Evolutionary conservation across 2,113 vertebrate species (phyloP), one percentile per base, ranked within the genome.

Genomic region (Neopipo cinnamomea): DNA sequence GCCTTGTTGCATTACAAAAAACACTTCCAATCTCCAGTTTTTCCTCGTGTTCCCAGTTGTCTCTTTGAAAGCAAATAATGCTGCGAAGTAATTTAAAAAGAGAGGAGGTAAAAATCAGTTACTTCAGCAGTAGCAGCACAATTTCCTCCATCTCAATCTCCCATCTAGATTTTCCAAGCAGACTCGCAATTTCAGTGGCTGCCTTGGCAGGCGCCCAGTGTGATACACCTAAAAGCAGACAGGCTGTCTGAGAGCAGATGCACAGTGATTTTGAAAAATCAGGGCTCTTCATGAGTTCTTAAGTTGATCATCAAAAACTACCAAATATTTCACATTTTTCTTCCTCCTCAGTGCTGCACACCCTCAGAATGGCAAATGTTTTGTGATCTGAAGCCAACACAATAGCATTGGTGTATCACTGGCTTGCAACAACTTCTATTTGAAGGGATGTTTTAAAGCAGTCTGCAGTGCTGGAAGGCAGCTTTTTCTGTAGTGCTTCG

Each of bases 91-190:
- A 80, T 88, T 92, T 86, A 59, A 89, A 89, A 92, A 9, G 28
- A 67, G 58, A 73, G 37, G 65, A 95, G 80, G 86, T 89, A 75
- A 93, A 84, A 96, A 88, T 93, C 85, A 84, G 88, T 88, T 68
- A 31, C 53, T 96, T 95, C 76, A 95, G 92, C 83, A 83, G 12
- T 0, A 88, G 56, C 47, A 68, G 28, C 5, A 8, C 4, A 41
- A 61, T 63, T 92, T 86, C 44, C 68, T 83, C 63, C 79, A 71
- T 44, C 37, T 1, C 65, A n/a, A 56, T 83, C 88, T 96, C 61
- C 30, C 63, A 78, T 88, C 85, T 86, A 27, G 44, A 70, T 88
- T 78, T 95, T 80, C 76, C 5, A 10, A 90, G 78, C 62, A 88
- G 87, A 73, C 53, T 47, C 6, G 9, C 58, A 81, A 77, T 80